These are phyloP conservation scores for Homarus gammarus DNA, from an alignment of 2,888 invertebrate species.

Conservation along the genomic window DNA sequence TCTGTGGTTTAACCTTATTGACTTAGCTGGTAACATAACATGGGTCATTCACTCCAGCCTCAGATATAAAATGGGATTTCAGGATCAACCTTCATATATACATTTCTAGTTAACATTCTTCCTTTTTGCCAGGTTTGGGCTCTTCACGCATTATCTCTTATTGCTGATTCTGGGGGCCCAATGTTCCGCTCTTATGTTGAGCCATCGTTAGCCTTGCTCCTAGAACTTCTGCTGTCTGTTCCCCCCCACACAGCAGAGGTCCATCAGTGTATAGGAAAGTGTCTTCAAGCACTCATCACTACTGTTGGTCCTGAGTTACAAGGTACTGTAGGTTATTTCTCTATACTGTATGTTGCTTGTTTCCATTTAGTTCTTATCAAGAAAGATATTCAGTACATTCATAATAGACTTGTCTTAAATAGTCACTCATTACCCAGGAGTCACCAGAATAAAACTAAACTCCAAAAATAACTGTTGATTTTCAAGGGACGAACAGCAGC, in stretches of 20 bases:
- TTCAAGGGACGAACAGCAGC: conserved; percentile 84
- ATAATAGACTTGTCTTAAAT: too few species aligned
- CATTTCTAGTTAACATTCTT: too few species aligned
- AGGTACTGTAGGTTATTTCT: conserved; percentile 81
- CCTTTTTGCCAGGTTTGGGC: conserved; percentile 86
- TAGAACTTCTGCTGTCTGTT: conserved; percentile 93
- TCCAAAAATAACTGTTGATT: neutral
- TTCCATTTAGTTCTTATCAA: neutral
- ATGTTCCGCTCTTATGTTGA: conserved; percentile 99
- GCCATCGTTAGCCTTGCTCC: conserved; percentile 92
- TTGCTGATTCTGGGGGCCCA: conserved; percentile 98
- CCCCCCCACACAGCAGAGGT: conserved; percentile 93
- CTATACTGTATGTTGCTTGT: neutral
- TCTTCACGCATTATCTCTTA: conserved; percentile 94
- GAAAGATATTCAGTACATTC: too few species aligned
- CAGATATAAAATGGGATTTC: too few species aligned
- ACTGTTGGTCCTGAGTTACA: conserved; percentile 99
- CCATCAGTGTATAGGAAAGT: conserved; percentile 94
- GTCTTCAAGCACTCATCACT: conserved; percentile 96
- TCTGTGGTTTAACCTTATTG: too few species aligned
- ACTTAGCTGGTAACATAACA: too few species aligned
- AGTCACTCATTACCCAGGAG: too few species aligned
- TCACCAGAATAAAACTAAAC: too few species aligned
- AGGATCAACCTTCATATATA: too few species aligned
- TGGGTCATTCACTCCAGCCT: too few species aligned